Evolutionary conservation across 2,888 invertebrate genomes (phyloP), one percentile per base, ranked within the genome.

Genomic region (Apamea epomidion): DNA sequence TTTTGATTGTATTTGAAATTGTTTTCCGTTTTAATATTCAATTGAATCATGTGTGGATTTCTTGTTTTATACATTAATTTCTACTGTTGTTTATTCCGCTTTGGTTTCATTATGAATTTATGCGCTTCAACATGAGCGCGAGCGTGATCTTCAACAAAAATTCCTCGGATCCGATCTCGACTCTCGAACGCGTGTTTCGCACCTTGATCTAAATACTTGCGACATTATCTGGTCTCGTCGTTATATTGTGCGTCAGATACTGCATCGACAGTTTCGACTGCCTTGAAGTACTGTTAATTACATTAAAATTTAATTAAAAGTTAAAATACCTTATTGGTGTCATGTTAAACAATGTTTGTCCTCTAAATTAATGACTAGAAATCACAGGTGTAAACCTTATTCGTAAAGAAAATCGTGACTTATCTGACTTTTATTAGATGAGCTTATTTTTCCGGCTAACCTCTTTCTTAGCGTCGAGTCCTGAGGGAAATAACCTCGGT

Each of bases 131-230:
- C 90, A 91, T 92, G 90, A 94, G 90, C 90, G 88, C 92, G 92
- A 94, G 94, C 94, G 95, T 95, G 94, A 94, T 96, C 95, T 94
- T 95, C 94, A 93, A 94, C 94, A 94, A 95, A 96, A 95, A 96
- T 95, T 94, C 95, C 95, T 93, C 94, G 92, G 94, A 94, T 94
- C 94, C 94, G 94, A 94, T 96, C 95, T 95, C 95, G 93, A 94
- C 95, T 95, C 95, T 95, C 95, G 95, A 95, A 94, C 95, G 95
- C 96, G 95, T 94, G 95, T 95, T 95, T 96, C 95, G 95, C 96
- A 96, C 97, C 97, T 97, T 97, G 97, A 97, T 97, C 97, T 97
- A 96, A 97, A 97, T 97, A 96, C 96, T 95, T 96, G 94, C 94
- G 96, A 96, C 96, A 96, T 96, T 95, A 96, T 97, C 94, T 95